A percentile compares a stretch with the other conserved stretches of the same genome.
These are phyloP conservation scores for Homarus gammarus DNA, from an alignment of 2,888 invertebrate genomes.

Conservation along the genomic window DNA sequence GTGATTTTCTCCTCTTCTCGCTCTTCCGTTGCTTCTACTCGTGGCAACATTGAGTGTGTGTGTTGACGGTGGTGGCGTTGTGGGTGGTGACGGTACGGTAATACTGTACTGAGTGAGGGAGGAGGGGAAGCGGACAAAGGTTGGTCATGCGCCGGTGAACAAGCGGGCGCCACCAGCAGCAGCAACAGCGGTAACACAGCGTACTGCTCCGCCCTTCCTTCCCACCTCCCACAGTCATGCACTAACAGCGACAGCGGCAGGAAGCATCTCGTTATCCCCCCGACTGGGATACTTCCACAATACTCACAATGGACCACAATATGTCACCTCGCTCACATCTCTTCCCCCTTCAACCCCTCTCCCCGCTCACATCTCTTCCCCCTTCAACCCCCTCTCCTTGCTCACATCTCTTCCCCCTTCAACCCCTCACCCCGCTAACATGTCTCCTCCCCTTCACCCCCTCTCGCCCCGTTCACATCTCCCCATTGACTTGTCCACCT, in stretches of 20 bases:
- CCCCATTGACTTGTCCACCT: too few relatives aligned
- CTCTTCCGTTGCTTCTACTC: too few relatives aligned
- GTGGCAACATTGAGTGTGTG: background rate
- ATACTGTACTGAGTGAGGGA: constrained; percentile 17
- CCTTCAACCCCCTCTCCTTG: too few relatives aligned
- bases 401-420: too few relatives aligned
- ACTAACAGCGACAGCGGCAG: constrained; percentile 41
- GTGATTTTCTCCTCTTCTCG: too few relatives aligned
- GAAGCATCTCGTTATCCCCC: constrained; percentile 30
- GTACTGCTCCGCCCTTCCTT: constrained; percentile 36
- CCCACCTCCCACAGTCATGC: constrained; percentile 40
- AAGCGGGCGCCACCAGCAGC: constrained; percentile 32
- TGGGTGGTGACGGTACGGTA: constrained; percentile 6
- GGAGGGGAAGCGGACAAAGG: constrained; percentile 41
- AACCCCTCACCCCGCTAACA: too few relatives aligned
- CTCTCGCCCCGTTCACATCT: too few relatives aligned
- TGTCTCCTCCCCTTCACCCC: too few relatives aligned
- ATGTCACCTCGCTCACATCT: background rate
- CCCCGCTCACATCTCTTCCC: too few relatives aligned
- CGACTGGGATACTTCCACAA: constrained; percentile 4
- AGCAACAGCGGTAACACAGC: too few relatives aligned
- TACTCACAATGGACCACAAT: constrained; percentile 15
- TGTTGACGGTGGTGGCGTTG: background rate
- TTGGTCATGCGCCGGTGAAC: constrained; percentile 45
- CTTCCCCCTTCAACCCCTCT: too few relatives aligned